Conservation (phyloP, 2,888 invertebrate genomes). For the Orgyia antiqua region DNA sequence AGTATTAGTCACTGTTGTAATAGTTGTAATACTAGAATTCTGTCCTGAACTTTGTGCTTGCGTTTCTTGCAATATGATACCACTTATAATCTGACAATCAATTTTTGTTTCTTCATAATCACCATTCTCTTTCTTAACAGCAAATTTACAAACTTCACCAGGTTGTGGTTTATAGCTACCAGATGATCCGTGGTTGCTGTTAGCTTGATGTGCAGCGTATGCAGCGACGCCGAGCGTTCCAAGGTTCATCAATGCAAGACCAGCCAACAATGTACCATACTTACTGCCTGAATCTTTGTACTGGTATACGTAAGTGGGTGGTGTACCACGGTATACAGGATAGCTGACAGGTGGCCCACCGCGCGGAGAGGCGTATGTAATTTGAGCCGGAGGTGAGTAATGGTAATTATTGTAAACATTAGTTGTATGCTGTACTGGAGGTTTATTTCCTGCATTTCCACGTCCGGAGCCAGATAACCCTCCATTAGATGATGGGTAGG, state of each 20-base stretch:
- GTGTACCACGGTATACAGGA: slow-evolving; percentile 57
- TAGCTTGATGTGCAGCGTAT: slow-evolving; percentile 30
- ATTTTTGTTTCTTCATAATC: slow-evolving; percentile 66
- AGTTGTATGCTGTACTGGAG: slow-evolving; percentile 34
- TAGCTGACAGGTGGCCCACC: slow-evolving; percentile 47
- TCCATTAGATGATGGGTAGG: slow-evolving; percentile 26
- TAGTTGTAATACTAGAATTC: slow-evolving; percentile 43
- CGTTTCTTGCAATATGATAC: slow-evolving; percentile 53
- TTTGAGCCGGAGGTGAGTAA: slow-evolving; percentile 59
- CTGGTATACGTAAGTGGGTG: slow-evolving; percentile 61
- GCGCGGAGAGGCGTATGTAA: slow-evolving; percentile 45
- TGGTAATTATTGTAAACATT: slow-evolving; percentile 51
- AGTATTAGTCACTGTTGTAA: slow-evolving; percentile 54
- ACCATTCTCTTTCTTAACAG: slow-evolving; percentile 57
- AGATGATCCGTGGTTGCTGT: slow-evolving; percentile 22
- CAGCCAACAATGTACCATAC: slow-evolving; percentile 59
- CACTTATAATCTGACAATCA: slow-evolving; percentile 59
- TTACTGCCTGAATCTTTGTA: slow-evolving; percentile 65
- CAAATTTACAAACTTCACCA: slow-evolving; percentile 64
- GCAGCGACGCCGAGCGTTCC: slow-evolving; percentile 52
- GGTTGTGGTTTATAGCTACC: slow-evolving; percentile 42
- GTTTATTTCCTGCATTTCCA: slow-evolving; percentile 23
- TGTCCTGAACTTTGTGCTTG: slow-evolving; percentile 27
- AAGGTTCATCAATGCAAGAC: slow-evolving; percentile 59
- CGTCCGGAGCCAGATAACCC: slow-evolving; percentile 12